Conservation (phyloP, 2,797 vertebrate species). For the Coregonus sp. region DNA sequence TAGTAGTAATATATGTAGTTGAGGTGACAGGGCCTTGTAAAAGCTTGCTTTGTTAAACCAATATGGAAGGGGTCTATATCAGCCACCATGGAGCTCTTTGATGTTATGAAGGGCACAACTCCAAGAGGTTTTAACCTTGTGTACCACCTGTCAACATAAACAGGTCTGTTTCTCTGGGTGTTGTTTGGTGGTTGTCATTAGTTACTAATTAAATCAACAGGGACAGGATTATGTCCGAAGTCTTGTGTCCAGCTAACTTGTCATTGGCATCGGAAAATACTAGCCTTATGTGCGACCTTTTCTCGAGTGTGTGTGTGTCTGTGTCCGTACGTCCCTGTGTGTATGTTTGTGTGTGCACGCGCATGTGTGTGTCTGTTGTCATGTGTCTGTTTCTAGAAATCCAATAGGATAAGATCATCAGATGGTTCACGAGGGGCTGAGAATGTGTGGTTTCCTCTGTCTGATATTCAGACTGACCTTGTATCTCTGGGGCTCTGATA, state of each 20-base stretch:
- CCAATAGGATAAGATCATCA: not conserved
- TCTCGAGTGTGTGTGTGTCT: not conserved
- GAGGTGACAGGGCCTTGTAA: too few species aligned
- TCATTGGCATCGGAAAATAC: not conserved
- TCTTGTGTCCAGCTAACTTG: not conserved
- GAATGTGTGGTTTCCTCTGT: slow-evolving; percentile 8
- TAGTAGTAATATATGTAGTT: not conserved
- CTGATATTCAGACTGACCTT: slow-evolving; percentile 66
- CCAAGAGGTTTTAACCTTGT: not conserved
- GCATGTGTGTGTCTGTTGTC: not conserved
- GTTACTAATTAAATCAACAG: not conserved
- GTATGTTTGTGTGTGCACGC: not conserved
- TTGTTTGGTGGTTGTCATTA: not conserved
- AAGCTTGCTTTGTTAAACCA: not conserved
- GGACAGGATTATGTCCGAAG: not conserved
- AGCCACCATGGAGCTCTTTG: not conserved
- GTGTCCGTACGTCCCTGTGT: not conserved
- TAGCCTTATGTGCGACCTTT: too few species aligned
- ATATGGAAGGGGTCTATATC: not conserved
- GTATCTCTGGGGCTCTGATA: slow-evolving; percentile 28
- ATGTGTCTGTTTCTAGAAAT: not conserved
- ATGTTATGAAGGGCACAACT: not conserved
- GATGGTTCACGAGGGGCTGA: slow-evolving; percentile 1
- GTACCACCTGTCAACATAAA: not conserved
- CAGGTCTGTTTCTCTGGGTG: not conserved